Evolutionary conservation across 2,797 vertebrate species (phyloP).

Genomic region (Malurus splendens): DNA sequence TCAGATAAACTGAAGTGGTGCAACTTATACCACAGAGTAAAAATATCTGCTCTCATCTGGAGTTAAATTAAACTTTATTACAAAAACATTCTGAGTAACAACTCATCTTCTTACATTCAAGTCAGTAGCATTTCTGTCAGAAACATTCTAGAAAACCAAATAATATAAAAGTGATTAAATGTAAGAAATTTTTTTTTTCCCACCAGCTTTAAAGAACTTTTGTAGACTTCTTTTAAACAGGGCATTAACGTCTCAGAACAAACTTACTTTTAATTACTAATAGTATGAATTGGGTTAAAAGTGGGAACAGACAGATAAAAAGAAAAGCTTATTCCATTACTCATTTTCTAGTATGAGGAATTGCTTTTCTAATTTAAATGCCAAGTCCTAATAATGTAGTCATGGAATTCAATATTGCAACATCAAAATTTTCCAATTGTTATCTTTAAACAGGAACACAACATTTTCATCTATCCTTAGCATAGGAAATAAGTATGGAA

Average conservation of each 20-base stretch:
- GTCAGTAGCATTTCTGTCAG: not conserved
- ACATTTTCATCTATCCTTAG: not conserved
- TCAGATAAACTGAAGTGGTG: not conserved
- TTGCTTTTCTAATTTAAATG: not conserved
- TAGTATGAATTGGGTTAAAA: not conserved
- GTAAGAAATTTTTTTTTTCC: not conserved
- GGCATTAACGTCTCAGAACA: not conserved
- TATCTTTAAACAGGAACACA: not conserved
- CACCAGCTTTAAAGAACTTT: not conserved
- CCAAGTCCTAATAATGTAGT: not conserved
- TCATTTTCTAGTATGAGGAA: not conserved
- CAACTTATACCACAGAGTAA: not conserved
- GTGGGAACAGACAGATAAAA: not conserved
- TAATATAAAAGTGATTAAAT: not conserved
- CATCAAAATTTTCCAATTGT: not conserved
- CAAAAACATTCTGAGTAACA: not conserved
- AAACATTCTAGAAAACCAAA: not conserved
- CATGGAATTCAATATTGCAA: not conserved
- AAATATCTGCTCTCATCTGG: not conserved
- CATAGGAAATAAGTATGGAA: not conserved
- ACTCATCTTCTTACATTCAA: not conserved
- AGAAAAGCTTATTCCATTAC: not conserved
- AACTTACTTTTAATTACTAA: not conserved
- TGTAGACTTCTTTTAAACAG: not conserved
- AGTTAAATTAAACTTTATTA: not conserved